Evolutionary conservation across 2,113 vertebrate species (phyloP), one percentile per base, ranked within the genome.

Genomic region (Zosterops lateralis): DNA sequence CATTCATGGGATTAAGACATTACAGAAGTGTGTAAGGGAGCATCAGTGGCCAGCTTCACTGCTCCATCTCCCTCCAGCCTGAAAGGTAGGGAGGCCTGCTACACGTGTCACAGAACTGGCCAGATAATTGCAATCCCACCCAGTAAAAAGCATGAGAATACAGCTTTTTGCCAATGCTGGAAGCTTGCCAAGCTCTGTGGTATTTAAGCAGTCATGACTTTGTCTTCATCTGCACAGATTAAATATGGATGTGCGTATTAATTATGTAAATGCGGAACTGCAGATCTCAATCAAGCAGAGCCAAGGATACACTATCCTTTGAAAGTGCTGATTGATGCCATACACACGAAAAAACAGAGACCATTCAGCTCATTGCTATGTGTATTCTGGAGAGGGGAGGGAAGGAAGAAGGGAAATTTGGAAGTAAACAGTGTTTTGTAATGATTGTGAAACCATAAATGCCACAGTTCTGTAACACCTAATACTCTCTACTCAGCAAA

Each of bases 161-260:
- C 20, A 85, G 79, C 5, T 65, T 92, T 96, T 76, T 88, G 50
- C 78, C 83, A 73, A 11, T 12, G 1, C 8, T 96, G 91, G 66
- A 32, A 92, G 32, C 28, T 87, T 89, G 70, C 67, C 90, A 96
- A 34, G 54, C 24, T 91, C 76, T 77, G 70, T 89, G 60, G n/a
- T 87, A 34, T 94, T 95, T 96, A 93, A 94, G 58, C 60, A 96
- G 84, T 80, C 77, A 86, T 93, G 85, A 96, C 48, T 94, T 90
- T 80, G 80, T 84, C 66, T 83, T 96, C 88, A 95, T 95, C 73
- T 96, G 45, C 76, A 83, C 90, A 95, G 87, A 93, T 95, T 95
- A 86, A 96, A 96, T 95, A 96, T 95, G 89, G 66, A 93, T 96
- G 78, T 60, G 84, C 85, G 90, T 91, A 94, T 91, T 90, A 96